Base-by-base conservation (phyloP, 1,140 invertebrate genomes). In the Brevipalpus yothersi region DNA sequence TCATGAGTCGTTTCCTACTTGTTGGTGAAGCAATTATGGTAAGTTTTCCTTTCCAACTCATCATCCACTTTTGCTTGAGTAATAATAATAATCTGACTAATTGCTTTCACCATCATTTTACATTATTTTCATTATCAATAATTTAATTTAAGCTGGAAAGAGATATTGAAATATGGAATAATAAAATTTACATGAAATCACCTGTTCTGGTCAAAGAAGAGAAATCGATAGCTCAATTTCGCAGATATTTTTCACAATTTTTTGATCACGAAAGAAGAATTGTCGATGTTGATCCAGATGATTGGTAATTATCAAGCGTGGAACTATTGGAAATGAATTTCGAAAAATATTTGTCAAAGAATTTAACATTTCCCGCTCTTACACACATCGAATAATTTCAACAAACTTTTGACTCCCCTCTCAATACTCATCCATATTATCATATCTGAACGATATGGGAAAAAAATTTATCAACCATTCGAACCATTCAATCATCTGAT, bases 141-240 rank as follows among this genome's bases (percentile, higher is more conserved):
- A n/a, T n/a, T n/a, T n/a, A n/a, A n/a, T n/a, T n/a, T n/a, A 31
- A 86, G 83, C 80, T 92, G 66, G 79, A 87, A 68, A 75, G 87
- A 4, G 89, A 93, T 67, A 79, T 91, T 0, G 75, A 76, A 60
- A 79, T 92, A 7, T 93, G 89, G 89, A 90, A 90, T 67, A 80
- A 82, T 71, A 92, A 92, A 67, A 77, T 74, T 45, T 90, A 79
- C 68, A 69, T 80, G 0, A 76, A 74, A 53, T 77, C 78, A 39
- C 87, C 88, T 0, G 63, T 80, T 0, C 72, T 88, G 40, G 80
- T 85, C 1, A 79, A 78, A 62, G 81, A 87, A 64, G 88, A 92
- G 67, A 73, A 74, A 19, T 72, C 78, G 0, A 80, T 92, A 1
- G 72, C 75, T 3, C 73, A 75, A 15, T 87, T 84, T 68, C 72